Evolutionary conservation across 2,888 invertebrate species (phyloP).

Genomic region (Gonocerus acuteangulatus): DNA sequence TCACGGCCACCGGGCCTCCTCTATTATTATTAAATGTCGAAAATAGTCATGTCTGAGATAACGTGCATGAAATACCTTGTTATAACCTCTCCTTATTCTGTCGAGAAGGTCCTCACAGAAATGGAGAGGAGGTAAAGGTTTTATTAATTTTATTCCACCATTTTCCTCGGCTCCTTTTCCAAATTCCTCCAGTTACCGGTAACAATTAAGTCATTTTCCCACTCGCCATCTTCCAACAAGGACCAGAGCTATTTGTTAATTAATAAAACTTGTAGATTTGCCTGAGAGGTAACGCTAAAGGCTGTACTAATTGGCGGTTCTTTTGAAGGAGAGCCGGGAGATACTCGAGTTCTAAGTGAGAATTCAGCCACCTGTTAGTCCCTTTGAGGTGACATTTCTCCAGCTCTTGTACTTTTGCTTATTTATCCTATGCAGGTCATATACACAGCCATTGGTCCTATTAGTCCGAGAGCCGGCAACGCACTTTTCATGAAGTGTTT

Average conservation of each 20-base stretch:
- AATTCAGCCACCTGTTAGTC: conserved; percentile 19
- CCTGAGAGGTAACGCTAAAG: neutral
- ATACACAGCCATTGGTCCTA: too few species aligned
- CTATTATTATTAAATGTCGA: too few species aligned
- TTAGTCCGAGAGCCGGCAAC: too few species aligned
- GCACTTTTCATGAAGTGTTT: too few species aligned
- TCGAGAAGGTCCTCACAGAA: too few species aligned
- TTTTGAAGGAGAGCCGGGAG: conserved; percentile 1
- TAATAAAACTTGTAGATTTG: conserved; percentile 21
- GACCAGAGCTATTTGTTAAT: neutral
- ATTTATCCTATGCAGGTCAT: neutral
- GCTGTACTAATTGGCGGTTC: conserved; percentile 6
- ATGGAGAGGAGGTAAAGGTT: too few species aligned
- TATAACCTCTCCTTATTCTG: too few species aligned
- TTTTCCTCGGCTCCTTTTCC: too few species aligned
- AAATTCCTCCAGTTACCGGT: neutral
- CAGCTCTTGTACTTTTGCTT: neutral
- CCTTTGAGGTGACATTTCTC: neutral
- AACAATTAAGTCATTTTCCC: conserved; percentile 11
- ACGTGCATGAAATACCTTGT: too few species aligned
- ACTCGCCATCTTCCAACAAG: neutral
- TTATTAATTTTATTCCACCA: too few species aligned
- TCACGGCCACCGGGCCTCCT: too few species aligned
- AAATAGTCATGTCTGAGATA: too few species aligned
- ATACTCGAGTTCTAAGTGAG: conserved; percentile 10